These are phyloP conservation scores for Theocolax elegans DNA, from an alignment of 1,140 invertebrate genomes.

Conservation along the genomic window DNA sequence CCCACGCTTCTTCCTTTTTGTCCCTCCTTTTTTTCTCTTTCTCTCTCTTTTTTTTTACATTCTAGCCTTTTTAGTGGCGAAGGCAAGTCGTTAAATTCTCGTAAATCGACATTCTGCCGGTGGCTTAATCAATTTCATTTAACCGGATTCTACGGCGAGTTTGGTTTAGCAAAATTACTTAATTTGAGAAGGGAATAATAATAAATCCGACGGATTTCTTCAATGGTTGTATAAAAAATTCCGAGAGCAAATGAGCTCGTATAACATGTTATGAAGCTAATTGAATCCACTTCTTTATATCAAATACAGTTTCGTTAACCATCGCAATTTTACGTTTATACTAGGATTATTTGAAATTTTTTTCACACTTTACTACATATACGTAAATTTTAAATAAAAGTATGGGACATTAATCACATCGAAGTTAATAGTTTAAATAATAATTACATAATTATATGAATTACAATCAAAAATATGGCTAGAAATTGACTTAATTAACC, in stretches of 20 bases:
- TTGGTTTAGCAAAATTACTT: constrained; percentile 22
- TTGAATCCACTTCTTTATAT: background rate
- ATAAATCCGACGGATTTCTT: constrained; percentile 28
- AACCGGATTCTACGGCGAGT: background rate
- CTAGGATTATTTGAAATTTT: too few relatives aligned
- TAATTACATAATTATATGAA: too few relatives aligned
- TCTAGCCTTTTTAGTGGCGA: background rate
- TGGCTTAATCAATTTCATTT: constrained; percentile 34
- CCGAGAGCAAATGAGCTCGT: too few relatives aligned
- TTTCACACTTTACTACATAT: too few relatives aligned
- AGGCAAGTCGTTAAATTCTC: constrained; percentile 16
- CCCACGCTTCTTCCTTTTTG: background rate
- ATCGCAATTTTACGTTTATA: too few relatives aligned
- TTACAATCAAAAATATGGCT: too few relatives aligned
- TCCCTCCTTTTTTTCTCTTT: background rate
- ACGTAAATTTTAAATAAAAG: too few relatives aligned
- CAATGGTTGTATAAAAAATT: background rate
- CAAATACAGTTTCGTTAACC: too few relatives aligned
- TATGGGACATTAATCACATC: too few relatives aligned
- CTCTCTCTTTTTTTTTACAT: constrained; percentile 25
- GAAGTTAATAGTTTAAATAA: too few relatives aligned
- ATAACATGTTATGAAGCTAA: background rate
- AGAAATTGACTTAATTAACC: too few relatives aligned
- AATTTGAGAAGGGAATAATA: constrained; percentile 17
- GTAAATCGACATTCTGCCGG: constrained; percentile 14